These are phyloP conservation scores for Cygnus buccinator DNA, from an alignment of 2,113 vertebrate genomes.

Conservation along the genomic window DNA sequence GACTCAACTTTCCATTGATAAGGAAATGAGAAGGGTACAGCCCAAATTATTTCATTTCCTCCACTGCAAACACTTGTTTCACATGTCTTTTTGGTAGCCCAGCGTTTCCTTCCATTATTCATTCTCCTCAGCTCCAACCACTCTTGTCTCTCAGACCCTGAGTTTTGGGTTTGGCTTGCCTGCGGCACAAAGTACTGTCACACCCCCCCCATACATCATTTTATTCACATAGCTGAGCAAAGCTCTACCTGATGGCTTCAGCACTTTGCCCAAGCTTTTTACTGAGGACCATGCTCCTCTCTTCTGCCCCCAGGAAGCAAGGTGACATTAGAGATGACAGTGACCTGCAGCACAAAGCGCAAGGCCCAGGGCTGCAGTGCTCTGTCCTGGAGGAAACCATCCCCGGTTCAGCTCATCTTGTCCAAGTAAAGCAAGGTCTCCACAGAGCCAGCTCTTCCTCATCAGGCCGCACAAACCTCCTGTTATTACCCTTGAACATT, in stretches of 20 bases:
- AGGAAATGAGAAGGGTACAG: background rate
- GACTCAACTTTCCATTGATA: background rate
- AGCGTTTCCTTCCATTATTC: background rate
- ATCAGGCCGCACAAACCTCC: background rate
- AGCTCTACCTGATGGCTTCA: background rate
- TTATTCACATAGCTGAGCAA: background rate
- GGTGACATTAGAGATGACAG: too few relatives aligned
- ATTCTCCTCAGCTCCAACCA: background rate
- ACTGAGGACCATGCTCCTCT: background rate
- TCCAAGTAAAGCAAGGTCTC: background rate
- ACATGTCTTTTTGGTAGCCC: background rate
- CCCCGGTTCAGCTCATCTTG: background rate
- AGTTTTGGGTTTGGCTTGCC: background rate
- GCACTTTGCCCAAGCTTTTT: background rate
- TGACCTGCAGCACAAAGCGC: background rate
- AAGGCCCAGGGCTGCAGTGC: background rate
- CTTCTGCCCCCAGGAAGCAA: background rate
- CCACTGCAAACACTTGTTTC: background rate
- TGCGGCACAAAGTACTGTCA: background rate
- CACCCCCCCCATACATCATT: background rate
- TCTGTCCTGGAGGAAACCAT: background rate
- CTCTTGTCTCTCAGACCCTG: background rate
- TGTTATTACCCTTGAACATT: background rate
- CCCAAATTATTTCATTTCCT: background rate
- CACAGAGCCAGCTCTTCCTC: background rate